Conservation (phyloP, 2,888 invertebrate genomes). For the Coremacera marginata region DNA sequence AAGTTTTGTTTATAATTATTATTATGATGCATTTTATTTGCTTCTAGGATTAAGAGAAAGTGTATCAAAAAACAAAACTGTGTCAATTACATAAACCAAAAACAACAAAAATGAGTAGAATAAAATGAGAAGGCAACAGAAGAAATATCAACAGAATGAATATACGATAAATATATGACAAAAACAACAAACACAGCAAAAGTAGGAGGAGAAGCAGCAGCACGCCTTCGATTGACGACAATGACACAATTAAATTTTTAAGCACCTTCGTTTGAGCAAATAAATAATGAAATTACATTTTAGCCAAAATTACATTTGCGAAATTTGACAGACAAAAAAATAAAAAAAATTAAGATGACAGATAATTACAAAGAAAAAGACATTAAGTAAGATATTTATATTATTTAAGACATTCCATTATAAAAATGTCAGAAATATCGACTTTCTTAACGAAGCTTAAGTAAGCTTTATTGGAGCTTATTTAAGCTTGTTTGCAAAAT, state of each 20-base stretch:
- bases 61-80: background rate
- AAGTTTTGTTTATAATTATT: background rate
- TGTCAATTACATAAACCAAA: background rate
- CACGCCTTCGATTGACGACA: background rate
- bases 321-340: too few relatives aligned
- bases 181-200: background rate
- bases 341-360: too few relatives aligned
- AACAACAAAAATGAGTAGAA: background rate
- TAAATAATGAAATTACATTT: too few relatives aligned
- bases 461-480: too few relatives aligned
- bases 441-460: too few relatives aligned
- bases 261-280: background rate
- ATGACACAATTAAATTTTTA: slow-evolving; percentile 1
- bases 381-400: too few relatives aligned
- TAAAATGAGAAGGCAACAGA: background rate
- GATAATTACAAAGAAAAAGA: too few relatives aligned
- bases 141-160: background rate
- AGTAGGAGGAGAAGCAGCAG: background rate
- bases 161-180: background rate
- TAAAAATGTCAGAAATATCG: too few relatives aligned
- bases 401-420: too few relatives aligned
- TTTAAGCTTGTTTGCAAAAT: too few relatives aligned
- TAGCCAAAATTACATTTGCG: too few relatives aligned
- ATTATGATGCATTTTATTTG: slow-evolving; percentile 18
- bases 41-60: slow-evolving; percentile 23